Evolutionary conservation across 1,140 invertebrate genomes (phyloP).

Genomic region (Hyposmocoma kahamanoa): DNA sequence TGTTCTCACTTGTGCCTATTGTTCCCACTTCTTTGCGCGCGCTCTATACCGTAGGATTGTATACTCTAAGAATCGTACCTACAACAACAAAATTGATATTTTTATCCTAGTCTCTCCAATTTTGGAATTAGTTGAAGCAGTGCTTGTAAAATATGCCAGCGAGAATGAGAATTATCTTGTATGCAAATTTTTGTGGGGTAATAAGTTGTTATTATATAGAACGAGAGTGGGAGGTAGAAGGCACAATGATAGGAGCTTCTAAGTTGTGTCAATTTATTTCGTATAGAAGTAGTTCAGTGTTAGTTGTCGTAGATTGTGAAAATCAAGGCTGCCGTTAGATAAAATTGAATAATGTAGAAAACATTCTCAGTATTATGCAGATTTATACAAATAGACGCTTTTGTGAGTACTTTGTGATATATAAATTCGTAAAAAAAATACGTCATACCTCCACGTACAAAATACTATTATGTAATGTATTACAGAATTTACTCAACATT

Average conservation of each 20-base stretch:
- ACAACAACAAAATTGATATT: too few species aligned
- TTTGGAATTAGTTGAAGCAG: too few species aligned
- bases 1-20: too few species aligned
- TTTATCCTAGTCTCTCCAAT: constrained; percentile 4
- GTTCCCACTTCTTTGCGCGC: too few species aligned
- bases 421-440: background rate
- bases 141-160: too few species aligned
- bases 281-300: constrained; percentile 16
- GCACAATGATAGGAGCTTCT: background rate
- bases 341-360: constrained; percentile 20
- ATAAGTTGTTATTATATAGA: too few species aligned
- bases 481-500: too few species aligned
- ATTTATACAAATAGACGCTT: constrained; percentile 11
- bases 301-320: constrained; percentile 18
- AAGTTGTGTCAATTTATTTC: constrained; percentile 1
- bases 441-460: constrained; percentile 14
- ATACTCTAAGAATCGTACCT: too few species aligned
- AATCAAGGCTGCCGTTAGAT: constrained; percentile 34
- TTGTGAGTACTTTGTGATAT: constrained; percentile 20
- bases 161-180: too few species aligned
- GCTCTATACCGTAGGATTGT: too few species aligned
- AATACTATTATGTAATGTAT: constrained; percentile 26
- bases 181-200: too few species aligned
- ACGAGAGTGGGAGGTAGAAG: too few species aligned
- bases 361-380: constrained; percentile 16